phyloP scores from a whole-genome alignment of 2,888 invertebrate genomes.

The Amiota communis region DNA sequence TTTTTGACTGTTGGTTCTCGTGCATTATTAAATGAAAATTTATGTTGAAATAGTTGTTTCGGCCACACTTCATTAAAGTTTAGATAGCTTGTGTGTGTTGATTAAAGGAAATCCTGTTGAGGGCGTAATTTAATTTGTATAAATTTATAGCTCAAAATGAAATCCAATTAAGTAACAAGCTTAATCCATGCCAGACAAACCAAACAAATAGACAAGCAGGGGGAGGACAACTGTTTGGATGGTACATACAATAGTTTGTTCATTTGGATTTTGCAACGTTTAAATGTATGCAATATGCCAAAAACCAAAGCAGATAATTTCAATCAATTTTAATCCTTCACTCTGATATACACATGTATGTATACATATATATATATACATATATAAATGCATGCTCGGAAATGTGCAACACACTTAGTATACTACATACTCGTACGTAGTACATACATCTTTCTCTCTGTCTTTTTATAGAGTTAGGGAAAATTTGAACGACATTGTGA shows the following conservation, averaged over 20 bases:
- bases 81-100: neutral
- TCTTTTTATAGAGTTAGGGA: constrained; percentile 34
- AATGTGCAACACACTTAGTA: too few species aligned
- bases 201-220: constrained; percentile 12
- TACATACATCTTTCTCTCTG: too few species aligned
- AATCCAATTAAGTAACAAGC: constrained; percentile 67
- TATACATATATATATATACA: constrained; percentile 30
- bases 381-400: constrained; percentile 18
- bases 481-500: constrained; percentile 30
- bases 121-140: constrained; percentile 50
- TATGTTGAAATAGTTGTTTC: neutral
- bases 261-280: constrained; percentile 14
- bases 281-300: constrained; percentile 51
- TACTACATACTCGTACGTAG: too few species aligned
- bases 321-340: constrained; percentile 64
- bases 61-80: constrained; percentile 16
- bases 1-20: too few species aligned
- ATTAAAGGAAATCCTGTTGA: constrained; percentile 45
- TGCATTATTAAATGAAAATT: too few species aligned
- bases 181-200: constrained; percentile 53
- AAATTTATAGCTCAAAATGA: constrained; percentile 55
- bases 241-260: neutral
- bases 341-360: constrained; percentile 15
- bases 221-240: neutral
- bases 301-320: constrained; percentile 66